Conservation (phyloP, 2,888 invertebrate species). For the Aphidius colemani region DNA sequence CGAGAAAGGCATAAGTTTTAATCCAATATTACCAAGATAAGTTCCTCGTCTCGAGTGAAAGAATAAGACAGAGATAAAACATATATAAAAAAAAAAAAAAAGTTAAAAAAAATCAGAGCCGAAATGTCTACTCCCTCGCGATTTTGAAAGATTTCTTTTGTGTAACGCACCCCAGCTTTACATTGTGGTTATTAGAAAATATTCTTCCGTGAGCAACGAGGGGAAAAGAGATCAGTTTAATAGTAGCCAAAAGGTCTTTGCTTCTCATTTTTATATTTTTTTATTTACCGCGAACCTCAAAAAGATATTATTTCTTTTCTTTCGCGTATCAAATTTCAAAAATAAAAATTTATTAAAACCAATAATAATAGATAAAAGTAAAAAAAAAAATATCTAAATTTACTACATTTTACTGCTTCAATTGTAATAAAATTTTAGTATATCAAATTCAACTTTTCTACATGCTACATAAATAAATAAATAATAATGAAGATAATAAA, state of each 20-base stretch:
- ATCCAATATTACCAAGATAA: constrained; percentile 61
- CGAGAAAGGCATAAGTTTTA: constrained; percentile 59
- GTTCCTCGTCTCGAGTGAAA: constrained; percentile 38
- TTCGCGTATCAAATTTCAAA: constrained; percentile 5
- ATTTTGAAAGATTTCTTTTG: constrained; percentile 56
- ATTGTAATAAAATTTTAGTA: too few relatives aligned
- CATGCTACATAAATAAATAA: constrained; percentile 25
- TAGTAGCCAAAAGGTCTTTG: constrained; percentile 27
- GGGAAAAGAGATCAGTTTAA: constrained; percentile 30
- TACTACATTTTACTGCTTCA: too few relatives aligned
- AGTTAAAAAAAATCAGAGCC: constrained; percentile 13
- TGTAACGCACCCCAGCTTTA: constrained; percentile 56
- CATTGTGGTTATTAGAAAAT: constrained; percentile 60
- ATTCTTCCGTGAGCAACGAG: constrained; percentile 42
- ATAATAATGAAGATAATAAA: neutral
- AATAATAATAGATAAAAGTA: too few relatives aligned
- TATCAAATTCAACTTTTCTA: constrained; percentile 3
- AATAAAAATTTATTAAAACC: too few relatives aligned
- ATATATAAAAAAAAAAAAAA: constrained; percentile 19
- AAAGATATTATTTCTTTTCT: constrained; percentile 18
- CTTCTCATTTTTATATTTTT: neutral
- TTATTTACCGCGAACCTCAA: neutral
- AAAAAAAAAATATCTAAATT: too few relatives aligned
- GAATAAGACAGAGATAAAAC: too few relatives aligned
- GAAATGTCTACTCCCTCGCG: constrained; percentile 20